phyloP scores from a whole-genome alignment of 2,888 invertebrate genomes.

The Holacanthella duospinosa region DNA sequence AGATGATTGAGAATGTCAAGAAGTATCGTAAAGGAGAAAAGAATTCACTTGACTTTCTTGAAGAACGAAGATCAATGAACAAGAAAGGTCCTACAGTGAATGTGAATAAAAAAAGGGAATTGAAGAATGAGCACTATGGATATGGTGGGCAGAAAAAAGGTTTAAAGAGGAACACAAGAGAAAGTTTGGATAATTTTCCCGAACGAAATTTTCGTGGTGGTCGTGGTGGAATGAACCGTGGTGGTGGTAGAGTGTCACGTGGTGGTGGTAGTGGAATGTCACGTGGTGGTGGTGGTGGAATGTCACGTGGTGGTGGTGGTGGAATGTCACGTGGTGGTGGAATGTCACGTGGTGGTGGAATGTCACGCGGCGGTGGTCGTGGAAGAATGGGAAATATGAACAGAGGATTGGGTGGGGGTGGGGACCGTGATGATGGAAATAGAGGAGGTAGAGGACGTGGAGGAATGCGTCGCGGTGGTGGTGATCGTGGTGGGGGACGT shows the following conservation, averaged over 20 bases:
- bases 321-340: conserved; percentile 6
- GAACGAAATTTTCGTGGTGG: conserved; percentile 12
- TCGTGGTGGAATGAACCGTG: conserved; percentile 9
- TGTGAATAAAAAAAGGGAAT: conserved; percentile 21
- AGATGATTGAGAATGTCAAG: conserved; percentile 84
- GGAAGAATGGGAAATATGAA: conserved; percentile 7
- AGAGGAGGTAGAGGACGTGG: conserved; percentile 5
- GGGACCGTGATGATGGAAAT: neutral
- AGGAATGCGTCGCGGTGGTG: conserved; percentile 8
- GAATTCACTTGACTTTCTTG: conserved; percentile 67
- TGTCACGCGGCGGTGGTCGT: neutral
- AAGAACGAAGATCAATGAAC: conserved; percentile 47
- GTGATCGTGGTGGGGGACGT: neutral
- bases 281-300: conserved; percentile 12
- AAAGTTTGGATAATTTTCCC: conserved; percentile 31
- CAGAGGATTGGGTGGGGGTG: conserved; percentile 1
- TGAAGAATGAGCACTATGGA: conserved; percentile 35
- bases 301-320: conserved; percentile 7
- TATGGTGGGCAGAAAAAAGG: conserved; percentile 32
- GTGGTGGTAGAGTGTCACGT: conserved; percentile 9
- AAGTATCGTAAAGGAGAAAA: conserved; percentile 78
- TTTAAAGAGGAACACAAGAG: conserved; percentile 30
- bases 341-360: conserved; percentile 1
- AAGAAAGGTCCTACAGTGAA: conserved; percentile 4
- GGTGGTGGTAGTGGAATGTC: conserved; percentile 12